Conservation (phyloP, 2,113 vertebrate genomes). For the Malurus elegans region DNA sequence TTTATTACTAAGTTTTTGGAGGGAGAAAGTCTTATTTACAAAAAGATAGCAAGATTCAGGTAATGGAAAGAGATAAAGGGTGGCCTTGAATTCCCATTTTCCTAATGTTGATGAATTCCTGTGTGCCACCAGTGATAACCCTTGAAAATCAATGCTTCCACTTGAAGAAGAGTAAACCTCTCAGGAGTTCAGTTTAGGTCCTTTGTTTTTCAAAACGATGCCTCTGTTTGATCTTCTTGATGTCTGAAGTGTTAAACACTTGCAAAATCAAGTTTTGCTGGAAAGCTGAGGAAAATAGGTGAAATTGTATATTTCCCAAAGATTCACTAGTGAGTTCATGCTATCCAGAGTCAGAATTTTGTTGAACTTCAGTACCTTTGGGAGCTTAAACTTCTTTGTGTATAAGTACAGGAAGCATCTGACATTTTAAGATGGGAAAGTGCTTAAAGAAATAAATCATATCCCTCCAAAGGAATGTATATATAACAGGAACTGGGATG, state of each 20-base stretch:
- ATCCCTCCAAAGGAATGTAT: conserved; percentile 57
- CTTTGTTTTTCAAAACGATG: conserved; percentile 9
- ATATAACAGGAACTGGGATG: conserved; percentile 50
- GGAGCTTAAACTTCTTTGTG: conserved; percentile 58
- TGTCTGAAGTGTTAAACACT: not conserved
- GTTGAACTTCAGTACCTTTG: conserved; percentile 44
- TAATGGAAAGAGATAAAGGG: conserved; percentile 32
- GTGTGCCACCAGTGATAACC: conserved; percentile 40
- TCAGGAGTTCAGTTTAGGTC: not conserved
- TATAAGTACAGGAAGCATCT: conserved; percentile 69
- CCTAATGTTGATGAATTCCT: conserved; percentile 40
- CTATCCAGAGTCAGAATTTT: conserved; percentile 5
- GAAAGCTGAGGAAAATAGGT: not conserved
- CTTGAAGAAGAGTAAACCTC: conserved; percentile 30
- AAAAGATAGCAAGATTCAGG: conserved; percentile 27
- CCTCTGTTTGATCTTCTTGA: conserved; percentile 25
- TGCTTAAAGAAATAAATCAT: conserved; percentile 58
- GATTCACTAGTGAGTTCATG: not conserved
- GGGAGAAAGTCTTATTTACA: conserved; percentile 1
- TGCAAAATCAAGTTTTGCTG: not conserved
- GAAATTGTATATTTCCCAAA: not conserved
- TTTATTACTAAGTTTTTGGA: conserved; percentile 31
- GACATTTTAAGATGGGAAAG: conserved; percentile 65
- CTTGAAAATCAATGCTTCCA: conserved; percentile 49
- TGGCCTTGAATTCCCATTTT: conserved; percentile 47